Evolutionary conservation across 64 coral and sea anemone species (phyloP), one percentile per base, ranked within the genome.

Genomic region (Actinia equina): DNA sequence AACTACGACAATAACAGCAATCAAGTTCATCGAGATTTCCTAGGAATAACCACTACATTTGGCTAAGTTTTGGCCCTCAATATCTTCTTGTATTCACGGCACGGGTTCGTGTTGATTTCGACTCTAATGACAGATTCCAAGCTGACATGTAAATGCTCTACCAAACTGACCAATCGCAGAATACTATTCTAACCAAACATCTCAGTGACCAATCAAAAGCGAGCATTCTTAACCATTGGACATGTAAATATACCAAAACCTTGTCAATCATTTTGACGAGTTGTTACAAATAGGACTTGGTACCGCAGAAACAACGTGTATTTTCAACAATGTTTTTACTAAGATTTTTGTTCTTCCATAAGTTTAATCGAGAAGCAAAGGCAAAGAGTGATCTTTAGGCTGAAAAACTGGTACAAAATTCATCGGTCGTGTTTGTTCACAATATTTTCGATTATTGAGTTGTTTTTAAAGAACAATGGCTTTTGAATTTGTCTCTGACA

Each of bases 231-330:
- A 85, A 85, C 59, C 44, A 52, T 3, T 14, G 18, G 80, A 82
- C 80, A 82, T 82, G 55, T 59, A 85, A 52, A 85, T 85, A 54
- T 85, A 85, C 54, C 4, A 57, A 54, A 63, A 57, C 0, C 19
- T 56, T 85, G 83, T 85, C 83, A 85, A 63, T 85, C 83, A 85
- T 62, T 10, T 85, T 85, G 37, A n/a, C 56, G 83, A 85, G 83
- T n/a, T 81, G 69, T 74, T 74, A 74, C 25, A 74, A 74, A 74
- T 74, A 17, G 45, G 7, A 4, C 19, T 67, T n/a, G n/a, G 19
- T 67, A 13, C 69, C 69, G 7, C 25, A 74, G n/a, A 26, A 23
- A 17, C 69, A 37, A 41, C 25, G 25, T 74, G 69, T 74, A 56
- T 56, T 10, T 56, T 7, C 9, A 10, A 13, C 5, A 6, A 4